These are phyloP conservation scores for Bursaphelenchus okinawaensis DNA, from an alignment of 2,888 invertebrate species.

Conservation along the genomic window DNA sequence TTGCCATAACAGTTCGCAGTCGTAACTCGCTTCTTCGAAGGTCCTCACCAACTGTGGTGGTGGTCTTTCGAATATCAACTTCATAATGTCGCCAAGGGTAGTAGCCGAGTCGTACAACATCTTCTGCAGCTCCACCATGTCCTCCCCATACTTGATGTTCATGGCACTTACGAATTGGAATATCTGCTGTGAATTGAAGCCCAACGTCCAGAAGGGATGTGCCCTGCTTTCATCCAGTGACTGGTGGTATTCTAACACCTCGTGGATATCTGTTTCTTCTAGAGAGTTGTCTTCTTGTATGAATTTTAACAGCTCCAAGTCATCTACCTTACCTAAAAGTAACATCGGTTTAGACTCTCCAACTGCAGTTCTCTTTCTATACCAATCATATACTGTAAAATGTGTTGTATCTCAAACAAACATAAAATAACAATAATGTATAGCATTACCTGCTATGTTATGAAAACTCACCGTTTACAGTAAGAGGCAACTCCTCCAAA, in stretches of 20 bases:
- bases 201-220: not conserved
- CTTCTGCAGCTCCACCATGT: not conserved
- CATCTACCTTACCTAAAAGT: not conserved
- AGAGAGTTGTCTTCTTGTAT: not conserved
- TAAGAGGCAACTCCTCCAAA: slow-evolving; percentile 1
- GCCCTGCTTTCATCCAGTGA: too few species aligned
- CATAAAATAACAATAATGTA: too few species aligned
- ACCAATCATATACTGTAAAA: too few species aligned
- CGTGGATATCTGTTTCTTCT: not conserved
- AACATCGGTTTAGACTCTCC: not conserved
- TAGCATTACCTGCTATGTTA: not conserved
- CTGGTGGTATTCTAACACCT: too few species aligned
- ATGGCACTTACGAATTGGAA: not conserved
- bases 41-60: not conserved
- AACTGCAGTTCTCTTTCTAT: too few species aligned
- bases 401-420: not conserved
- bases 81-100: not conserved
- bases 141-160: not conserved
- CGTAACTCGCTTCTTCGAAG: not conserved
- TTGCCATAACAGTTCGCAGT: slow-evolving; percentile 3
- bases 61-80: not conserved
- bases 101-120: not conserved
- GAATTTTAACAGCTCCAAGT: not conserved
- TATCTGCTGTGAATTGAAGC: not conserved
- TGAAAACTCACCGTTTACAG: slow-evolving; percentile 2